Evolutionary conservation across 2,113 vertebrate genomes (phyloP).

Genomic region (Leiothrix lutea): DNA sequence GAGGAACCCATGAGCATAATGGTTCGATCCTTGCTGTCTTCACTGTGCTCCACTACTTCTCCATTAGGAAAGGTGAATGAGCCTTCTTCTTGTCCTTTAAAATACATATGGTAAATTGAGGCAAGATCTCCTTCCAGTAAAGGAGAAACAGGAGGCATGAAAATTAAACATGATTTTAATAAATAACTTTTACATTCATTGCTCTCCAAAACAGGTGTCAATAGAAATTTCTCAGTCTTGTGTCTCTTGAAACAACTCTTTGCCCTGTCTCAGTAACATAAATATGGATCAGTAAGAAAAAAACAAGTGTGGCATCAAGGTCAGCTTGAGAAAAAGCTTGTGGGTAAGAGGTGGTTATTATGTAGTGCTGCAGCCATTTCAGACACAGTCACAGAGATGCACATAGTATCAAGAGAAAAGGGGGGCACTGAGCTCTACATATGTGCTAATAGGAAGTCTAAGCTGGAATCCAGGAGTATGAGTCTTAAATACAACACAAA

Average conservation of each 20-base stretch:
- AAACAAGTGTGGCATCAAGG: not conserved
- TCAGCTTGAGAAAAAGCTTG: not conserved
- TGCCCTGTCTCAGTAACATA: not conserved
- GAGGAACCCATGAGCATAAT: conserved; percentile 82
- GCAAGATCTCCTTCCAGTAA: not conserved
- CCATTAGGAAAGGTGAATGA: conserved; percentile 80
- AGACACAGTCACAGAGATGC: not conserved
- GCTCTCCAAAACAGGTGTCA: not conserved
- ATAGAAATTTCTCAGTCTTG: not conserved
- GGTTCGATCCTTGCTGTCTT: conserved; percentile 82
- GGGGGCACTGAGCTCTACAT: accelerated
- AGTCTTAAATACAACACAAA: not conserved
- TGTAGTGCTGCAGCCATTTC: not conserved
- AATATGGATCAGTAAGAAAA: not conserved
- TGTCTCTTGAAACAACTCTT: not conserved
- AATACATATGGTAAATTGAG: not conserved
- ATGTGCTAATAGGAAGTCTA: not conserved
- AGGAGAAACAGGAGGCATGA: not conserved
- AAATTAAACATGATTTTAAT: not conserved
- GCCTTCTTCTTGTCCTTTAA: conserved; percentile 83
- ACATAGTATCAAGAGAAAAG: not conserved
- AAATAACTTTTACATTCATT: not conserved
- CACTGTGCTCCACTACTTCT: conserved; percentile 70
- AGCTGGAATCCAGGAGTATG: not conserved
- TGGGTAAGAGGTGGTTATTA: not conserved